Evolutionary conservation across 2,113 vertebrate genomes (phyloP).

Genomic region (Redunca redunca): DNA sequence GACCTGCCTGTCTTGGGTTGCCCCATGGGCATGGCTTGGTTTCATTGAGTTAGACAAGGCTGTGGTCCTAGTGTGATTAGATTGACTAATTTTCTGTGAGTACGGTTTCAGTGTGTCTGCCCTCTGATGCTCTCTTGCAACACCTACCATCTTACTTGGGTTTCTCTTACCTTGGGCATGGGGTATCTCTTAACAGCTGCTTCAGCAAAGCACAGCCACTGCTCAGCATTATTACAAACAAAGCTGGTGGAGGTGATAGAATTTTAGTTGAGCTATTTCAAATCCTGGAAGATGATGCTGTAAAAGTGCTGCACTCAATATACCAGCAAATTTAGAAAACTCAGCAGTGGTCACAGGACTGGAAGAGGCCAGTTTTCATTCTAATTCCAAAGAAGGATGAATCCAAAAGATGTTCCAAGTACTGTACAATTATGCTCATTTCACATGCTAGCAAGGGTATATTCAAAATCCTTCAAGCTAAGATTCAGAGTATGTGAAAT

Average conservation of each 20-base stretch:
- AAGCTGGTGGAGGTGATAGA: background rate
- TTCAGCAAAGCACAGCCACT: too few species aligned
- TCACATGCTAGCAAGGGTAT: background rate
- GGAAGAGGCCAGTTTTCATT: background rate
- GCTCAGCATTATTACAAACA: background rate
- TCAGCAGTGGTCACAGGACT: background rate
- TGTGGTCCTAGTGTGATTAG: too few species aligned
- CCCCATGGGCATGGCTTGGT: too few species aligned
- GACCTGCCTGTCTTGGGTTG: too few species aligned
- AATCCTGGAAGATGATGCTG: background rate
- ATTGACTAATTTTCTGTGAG: too few species aligned
- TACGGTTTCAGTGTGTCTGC: too few species aligned
- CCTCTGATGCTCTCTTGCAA: too few species aligned
- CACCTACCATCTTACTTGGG: too few species aligned
- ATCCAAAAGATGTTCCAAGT: background rate
- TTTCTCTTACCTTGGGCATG: too few species aligned
- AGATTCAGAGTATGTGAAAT: background rate
- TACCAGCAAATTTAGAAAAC: background rate
- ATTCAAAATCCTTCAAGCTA: background rate
- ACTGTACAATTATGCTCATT: background rate
- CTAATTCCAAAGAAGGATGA: background rate
- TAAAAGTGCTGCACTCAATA: background rate
- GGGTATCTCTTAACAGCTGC: too few species aligned
- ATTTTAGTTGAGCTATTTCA: background rate
- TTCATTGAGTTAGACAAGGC: too few species aligned